Evolutionary conservation across 1,140 invertebrate species (phyloP).

Genomic region (Heterodera carotae): DNA sequence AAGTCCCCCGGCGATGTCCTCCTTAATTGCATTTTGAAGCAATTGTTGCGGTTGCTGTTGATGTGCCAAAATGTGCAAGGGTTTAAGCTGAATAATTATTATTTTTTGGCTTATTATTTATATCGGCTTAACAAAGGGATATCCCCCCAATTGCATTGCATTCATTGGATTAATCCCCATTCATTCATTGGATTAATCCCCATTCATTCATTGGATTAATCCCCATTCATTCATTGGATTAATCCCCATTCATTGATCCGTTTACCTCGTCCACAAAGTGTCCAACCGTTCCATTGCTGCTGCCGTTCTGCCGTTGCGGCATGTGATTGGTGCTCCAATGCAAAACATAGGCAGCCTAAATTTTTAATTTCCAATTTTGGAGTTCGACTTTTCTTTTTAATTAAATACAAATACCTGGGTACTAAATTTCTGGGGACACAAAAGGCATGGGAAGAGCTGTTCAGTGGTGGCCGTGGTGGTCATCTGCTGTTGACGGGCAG

Average conservation of each 20-base stretch:
- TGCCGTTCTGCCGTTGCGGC: background rate
- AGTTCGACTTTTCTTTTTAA: background rate
- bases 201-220: no score
- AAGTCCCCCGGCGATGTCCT: conserved; percentile 1
- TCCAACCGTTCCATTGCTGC: background rate
- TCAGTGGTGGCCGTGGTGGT: background rate
- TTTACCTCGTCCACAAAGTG: background rate
- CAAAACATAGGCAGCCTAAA: conserved; percentile 24
- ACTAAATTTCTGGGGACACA: conserved; percentile 16
- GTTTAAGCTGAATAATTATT: background rate
- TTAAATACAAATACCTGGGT: no score
- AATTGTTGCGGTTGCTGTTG: conserved; percentile 17
- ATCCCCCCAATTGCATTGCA: no score
- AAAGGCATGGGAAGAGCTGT: background rate
- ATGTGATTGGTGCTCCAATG: conserved; percentile 23
- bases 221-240: no score
- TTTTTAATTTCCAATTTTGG: background rate
- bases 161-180: no score
- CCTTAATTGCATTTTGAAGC: background rate
- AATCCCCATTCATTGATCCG: no score
- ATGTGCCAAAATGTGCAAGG: conserved; percentile 4
- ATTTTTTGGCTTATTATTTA: background rate
- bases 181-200: no score
- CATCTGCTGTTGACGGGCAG: background rate
- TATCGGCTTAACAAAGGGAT: no score